Percentiles rank a stretch among this genome's conserved stretches.
Conservation (phyloP, 2,113 vertebrate species). For the Apaloderma vittatum region DNA sequence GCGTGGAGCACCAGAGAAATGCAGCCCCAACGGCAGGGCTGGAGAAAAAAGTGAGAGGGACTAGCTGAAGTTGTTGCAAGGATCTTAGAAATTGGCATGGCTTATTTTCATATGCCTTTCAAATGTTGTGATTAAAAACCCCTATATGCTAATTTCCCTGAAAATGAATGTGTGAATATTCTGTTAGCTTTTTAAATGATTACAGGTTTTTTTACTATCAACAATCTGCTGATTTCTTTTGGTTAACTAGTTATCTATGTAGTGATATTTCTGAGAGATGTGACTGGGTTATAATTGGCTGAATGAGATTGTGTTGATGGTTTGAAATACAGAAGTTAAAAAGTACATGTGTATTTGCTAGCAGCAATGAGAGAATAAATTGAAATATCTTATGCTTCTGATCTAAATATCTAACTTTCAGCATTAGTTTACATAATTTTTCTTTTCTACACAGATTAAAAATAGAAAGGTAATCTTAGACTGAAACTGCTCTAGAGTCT, state of each 20-base stretch:
- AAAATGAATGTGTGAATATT: background rate
- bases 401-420: background rate
- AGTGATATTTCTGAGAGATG: background rate
- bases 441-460: background rate
- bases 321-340: background rate
- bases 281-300: background rate
- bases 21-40: background rate
- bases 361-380: background rate
- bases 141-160: background rate
- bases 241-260: background rate
- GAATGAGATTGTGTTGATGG: background rate
- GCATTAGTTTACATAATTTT: background rate
- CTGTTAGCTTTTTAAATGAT: background rate
- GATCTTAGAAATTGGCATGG: background rate
- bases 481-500: background rate
- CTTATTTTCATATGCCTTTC: background rate
- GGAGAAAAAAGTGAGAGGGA: background rate
- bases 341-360: background rate
- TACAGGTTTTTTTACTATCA: background rate
- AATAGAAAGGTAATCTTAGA: background rate
- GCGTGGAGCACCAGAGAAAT: rapidly evolving
- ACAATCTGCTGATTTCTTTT: background rate
- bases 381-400: background rate
- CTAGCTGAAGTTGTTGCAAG: background rate
- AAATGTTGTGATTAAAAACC: background rate